Conservation (phyloP, 2,113 vertebrate species). For the Isichthys henryi region DNA sequence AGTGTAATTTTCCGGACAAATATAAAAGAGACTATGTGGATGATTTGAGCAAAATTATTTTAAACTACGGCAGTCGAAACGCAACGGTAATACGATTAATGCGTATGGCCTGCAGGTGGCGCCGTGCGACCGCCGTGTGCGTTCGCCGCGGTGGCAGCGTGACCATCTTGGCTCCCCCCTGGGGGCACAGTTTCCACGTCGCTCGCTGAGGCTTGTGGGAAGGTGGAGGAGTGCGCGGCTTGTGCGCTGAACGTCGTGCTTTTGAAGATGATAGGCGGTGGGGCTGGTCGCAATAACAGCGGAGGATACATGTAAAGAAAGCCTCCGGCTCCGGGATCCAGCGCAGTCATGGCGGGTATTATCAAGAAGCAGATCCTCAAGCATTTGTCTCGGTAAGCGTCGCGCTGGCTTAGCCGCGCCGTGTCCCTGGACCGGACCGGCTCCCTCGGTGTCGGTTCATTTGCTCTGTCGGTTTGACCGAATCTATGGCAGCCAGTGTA, state of each 20-base stretch:
- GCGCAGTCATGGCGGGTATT: conserved; percentile 74
- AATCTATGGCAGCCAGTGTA: not conserved
- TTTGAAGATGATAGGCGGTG: conserved; percentile 24
- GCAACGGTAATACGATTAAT: not conserved
- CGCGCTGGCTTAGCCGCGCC: not conserved
- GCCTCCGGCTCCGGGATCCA: not conserved
- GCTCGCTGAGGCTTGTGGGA: conserved; percentile 18
- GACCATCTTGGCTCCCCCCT: conserved; percentile 16
- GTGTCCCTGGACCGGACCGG: not conserved
- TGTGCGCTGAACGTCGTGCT: not conserved
- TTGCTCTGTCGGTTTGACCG: not conserved
- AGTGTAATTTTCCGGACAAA: not conserved
- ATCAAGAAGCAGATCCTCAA: conserved; percentile 97
- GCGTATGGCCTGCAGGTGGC: not conserved
- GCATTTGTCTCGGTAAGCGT: conserved; percentile 86
- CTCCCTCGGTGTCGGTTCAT: not conserved
- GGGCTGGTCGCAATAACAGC: not conserved
- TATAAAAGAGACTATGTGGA: not conserved
- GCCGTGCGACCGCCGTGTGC: not conserved
- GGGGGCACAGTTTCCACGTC: not conserved
- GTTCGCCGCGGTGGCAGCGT: not conserved
- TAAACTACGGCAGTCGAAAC: not conserved
- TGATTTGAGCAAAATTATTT: not conserved
- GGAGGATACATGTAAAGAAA: not conserved
- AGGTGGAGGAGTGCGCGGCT: conserved; percentile 3